phyloP scores from a whole-genome alignment of 1,140 invertebrate species.

The Monomorium pharaonis region DNA sequence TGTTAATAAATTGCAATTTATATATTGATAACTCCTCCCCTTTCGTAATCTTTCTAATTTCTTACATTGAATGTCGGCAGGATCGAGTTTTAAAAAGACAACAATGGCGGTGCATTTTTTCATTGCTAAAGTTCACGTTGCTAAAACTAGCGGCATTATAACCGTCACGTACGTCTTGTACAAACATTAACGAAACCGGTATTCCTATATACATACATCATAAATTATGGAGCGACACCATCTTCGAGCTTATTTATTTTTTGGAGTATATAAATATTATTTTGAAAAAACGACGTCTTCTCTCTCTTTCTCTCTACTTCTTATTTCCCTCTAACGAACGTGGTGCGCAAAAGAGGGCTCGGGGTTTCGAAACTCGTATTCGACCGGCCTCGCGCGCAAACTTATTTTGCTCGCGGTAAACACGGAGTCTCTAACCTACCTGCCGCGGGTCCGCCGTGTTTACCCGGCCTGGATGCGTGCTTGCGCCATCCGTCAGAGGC shows the following conservation, averaged over 20 bases:
- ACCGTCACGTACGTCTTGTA: not conserved
- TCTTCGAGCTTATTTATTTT: not conserved
- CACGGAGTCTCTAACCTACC: constrained; percentile 48
- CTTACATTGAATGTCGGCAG: not conserved
- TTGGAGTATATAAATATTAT: constrained; percentile 13
- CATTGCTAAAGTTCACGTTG: not conserved
- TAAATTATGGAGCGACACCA: not conserved
- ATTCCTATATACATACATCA: not conserved
- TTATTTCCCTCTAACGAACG: constrained; percentile 26
- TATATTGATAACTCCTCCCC: too few relatives aligned
- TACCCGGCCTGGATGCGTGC: constrained; percentile 34
- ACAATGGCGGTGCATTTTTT: not conserved
- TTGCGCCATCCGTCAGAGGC: constrained; percentile 16
- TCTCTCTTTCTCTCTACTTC: not conserved
- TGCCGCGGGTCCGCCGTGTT: constrained; percentile 33
- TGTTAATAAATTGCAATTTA: not conserved
- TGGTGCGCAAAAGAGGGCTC: constrained; percentile 61
- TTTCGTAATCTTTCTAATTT: not conserved
- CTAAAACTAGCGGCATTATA: not conserved
- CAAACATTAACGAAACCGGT: not conserved
- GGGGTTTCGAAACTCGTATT: constrained; percentile 45
- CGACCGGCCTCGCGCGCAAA: constrained; percentile 9
- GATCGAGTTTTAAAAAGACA: not conserved
- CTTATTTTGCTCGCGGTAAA: constrained; percentile 64
- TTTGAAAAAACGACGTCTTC: not conserved